A percentile compares a stretch with the other conserved stretches of the same genome.
These are phyloP conservation scores for Tiliacea citrago DNA, from an alignment of 2,888 invertebrate genomes.

Conservation along the genomic window DNA sequence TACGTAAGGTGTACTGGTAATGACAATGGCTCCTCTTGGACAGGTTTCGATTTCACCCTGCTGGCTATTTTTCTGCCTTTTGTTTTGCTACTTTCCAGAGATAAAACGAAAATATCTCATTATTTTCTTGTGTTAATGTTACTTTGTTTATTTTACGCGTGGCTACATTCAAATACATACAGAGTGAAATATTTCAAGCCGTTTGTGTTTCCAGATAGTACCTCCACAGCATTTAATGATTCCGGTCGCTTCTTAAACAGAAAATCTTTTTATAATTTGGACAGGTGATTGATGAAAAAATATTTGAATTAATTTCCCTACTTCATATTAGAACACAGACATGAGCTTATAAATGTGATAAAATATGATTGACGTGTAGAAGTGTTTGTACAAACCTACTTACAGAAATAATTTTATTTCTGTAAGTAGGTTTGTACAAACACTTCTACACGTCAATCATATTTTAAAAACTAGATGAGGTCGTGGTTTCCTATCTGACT, in stretches of 20 bases:
- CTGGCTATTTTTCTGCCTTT: conserved; percentile 46
- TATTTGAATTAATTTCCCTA: not conserved
- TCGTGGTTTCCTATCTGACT: no score
- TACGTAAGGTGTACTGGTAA: conserved; percentile 22
- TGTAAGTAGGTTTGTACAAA: no score
- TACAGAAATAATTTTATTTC: no score
- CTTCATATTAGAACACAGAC: not conserved
- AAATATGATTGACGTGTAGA: no score
- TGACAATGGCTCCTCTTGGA: conserved; percentile 27
- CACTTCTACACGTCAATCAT: no score
- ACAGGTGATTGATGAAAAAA: not conserved
- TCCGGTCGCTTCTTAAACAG: not conserved
- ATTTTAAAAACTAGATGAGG: no score
- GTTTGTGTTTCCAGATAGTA: not conserved
- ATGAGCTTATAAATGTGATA: not conserved
- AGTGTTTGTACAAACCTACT: no score
- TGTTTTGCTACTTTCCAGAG: conserved; percentile 25
- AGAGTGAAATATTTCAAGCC: not conserved
- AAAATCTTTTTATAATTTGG: not conserved
- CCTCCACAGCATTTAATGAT: not conserved
- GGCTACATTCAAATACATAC: not conserved
- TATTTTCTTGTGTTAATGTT: conserved; percentile 21
- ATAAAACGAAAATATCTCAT: conserved; percentile 19
- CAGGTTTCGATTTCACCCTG: conserved; percentile 48
- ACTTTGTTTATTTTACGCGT: conserved; percentile 20